A percentile compares a stretch with the other conserved stretches of the same genome.
Conservation (phyloP, 2,888 invertebrate species). For the Noctua comes region DNA sequence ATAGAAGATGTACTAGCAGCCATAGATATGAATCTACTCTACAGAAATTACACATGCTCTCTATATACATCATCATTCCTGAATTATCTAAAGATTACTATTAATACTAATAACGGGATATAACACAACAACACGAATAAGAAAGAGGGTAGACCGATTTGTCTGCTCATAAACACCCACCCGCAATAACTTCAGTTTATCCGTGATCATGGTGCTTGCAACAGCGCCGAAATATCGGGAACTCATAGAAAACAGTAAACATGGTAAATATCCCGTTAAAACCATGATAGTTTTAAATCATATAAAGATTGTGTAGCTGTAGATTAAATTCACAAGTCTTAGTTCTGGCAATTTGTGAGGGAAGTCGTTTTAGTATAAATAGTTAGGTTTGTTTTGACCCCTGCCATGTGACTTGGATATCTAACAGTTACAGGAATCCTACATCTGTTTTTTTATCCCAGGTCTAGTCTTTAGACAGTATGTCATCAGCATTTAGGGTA, state of each 20-base stretch:
- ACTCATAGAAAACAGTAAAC: no score
- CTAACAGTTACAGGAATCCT: not conserved
- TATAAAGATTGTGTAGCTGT: not conserved
- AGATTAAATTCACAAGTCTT: not conserved
- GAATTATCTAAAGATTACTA: no score
- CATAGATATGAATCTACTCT: not conserved
- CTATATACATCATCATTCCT: not conserved
- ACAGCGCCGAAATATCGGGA: no score
- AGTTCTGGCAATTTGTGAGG: not conserved
- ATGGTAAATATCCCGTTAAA: no score
- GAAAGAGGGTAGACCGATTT: no score
- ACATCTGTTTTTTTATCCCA: not conserved
- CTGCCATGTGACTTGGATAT: not conserved
- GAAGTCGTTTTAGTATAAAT: not conserved
- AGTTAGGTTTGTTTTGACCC: not conserved
- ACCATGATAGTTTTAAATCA: no score
- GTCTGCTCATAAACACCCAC: no score
- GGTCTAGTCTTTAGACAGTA: conserved; percentile 69
- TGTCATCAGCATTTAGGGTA: conserved; percentile 84
- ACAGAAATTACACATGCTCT: not conserved
- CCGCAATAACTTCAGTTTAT: no score
- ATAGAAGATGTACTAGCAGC: not conserved
- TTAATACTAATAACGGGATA: no score
- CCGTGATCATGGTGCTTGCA: no score
- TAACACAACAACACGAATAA: no score